These are phyloP conservation scores for Papilio helenus DNA, from an alignment of 1,140 invertebrate species.

Conservation along the genomic window DNA sequence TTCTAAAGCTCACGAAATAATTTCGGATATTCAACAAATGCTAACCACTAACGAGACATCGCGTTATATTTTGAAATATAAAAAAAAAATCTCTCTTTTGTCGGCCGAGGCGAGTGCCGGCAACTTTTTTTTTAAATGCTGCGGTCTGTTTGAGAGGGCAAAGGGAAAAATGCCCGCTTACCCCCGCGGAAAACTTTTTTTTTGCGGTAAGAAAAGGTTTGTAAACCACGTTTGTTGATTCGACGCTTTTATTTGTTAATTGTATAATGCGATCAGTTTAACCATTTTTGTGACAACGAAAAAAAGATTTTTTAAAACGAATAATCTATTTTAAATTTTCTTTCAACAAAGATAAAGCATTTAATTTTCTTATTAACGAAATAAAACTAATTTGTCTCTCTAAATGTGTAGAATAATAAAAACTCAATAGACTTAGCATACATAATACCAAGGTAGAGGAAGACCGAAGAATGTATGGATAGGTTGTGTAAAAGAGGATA, in stretches of 20 bases:
- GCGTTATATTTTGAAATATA: constrained; percentile 74
- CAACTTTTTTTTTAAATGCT: constrained; percentile 71
- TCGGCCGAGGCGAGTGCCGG: constrained; percentile 54
- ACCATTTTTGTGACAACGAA: neutral
- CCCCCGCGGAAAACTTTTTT: constrained; percentile 68
- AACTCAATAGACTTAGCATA: neutral
- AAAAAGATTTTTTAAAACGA: neutral
- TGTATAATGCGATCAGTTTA: constrained; percentile 31
- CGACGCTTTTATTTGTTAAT: constrained; percentile 49
- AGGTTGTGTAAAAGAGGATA: too few species aligned
- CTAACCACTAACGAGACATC: constrained; percentile 76
- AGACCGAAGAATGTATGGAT: too few species aligned
- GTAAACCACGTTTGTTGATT: constrained; percentile 58
- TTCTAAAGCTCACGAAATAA: constrained; percentile 65
- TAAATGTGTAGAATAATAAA: neutral
- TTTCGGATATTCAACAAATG: constrained; percentile 76
- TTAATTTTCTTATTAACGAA: constrained; percentile 27
- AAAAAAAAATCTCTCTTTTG: constrained; percentile 73
- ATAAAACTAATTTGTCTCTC: constrained; percentile 21
- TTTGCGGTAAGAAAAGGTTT: constrained; percentile 79
- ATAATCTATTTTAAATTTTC: neutral
- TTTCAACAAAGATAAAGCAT: neutral
- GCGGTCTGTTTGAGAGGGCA: constrained; percentile 70
- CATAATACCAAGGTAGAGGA: too few species aligned
- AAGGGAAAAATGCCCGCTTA: constrained; percentile 68